phyloP scores from a whole-genome alignment of 1,140 invertebrate species.

The Dreissena rostriformis region DNA sequence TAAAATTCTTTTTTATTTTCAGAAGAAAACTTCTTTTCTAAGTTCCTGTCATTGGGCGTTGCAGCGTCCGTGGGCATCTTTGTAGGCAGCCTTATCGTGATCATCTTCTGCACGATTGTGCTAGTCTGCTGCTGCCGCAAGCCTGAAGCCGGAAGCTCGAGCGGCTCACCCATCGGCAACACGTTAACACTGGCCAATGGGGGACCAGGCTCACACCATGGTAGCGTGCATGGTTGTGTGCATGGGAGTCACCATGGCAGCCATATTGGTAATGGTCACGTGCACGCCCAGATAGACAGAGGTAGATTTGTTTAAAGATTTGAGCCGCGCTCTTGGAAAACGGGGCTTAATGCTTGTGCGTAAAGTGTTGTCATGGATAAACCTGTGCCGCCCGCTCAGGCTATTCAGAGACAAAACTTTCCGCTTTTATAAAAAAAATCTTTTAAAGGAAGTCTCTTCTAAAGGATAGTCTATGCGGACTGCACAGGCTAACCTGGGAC shows the following conservation, averaged over 20 bases:
- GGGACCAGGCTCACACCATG: slow-evolving; percentile 49
- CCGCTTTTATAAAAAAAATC: no score
- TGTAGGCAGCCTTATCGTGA: slow-evolving; percentile 42
- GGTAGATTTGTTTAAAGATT: slow-evolving; percentile 17
- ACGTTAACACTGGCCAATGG: slow-evolving; percentile 35
- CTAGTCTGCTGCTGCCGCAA: slow-evolving; percentile 48
- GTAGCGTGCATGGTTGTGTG: slow-evolving; percentile 23
- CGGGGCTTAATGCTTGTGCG: no score
- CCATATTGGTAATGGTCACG: slow-evolving; percentile 48
- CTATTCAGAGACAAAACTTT: no score
- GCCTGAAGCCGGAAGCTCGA: neutral
- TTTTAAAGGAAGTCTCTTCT: no score
- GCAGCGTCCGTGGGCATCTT: slow-evolving; percentile 53
- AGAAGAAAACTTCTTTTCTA: slow-evolving; percentile 32
- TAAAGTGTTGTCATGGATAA: no score
- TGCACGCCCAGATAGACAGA: slow-evolving; percentile 47
- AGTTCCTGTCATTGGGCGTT: slow-evolving; percentile 46
- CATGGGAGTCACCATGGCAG: slow-evolving; percentile 49
- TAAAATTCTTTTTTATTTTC: neutral
- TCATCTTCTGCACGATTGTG: slow-evolving; percentile 42
- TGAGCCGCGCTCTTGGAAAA: no score
- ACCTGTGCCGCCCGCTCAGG: no score
- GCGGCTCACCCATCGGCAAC: neutral
- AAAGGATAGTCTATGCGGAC: no score
- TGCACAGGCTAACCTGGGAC: no score